phyloP scores from a whole-genome alignment of 2,888 invertebrate species.

The Physocephala rufipes region DNA sequence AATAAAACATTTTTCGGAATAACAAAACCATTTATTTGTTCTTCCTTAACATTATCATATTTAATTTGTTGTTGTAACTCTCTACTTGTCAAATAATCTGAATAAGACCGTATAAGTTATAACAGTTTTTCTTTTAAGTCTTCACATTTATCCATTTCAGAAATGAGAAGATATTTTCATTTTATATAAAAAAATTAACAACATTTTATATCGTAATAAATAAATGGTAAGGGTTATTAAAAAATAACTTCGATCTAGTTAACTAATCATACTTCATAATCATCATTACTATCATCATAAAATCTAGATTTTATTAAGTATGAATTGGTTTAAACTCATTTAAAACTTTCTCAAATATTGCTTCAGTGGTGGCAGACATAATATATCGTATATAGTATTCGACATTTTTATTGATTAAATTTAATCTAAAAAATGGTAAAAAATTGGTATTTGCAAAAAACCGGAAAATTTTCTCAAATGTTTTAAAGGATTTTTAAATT shows the following conservation, averaged over 20 bases:
- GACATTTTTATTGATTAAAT: not conserved
- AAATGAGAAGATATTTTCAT: conserved; percentile 29
- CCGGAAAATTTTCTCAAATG: not conserved
- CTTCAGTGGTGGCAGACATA: conserved; percentile 2
- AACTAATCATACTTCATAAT: conserved; percentile 15
- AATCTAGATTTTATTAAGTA: not conserved
- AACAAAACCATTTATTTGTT: conserved; percentile 19
- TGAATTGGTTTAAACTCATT: not conserved
- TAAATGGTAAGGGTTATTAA: conserved; percentile 24
- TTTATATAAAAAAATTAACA: conserved; percentile 26
- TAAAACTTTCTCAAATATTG: not conserved
- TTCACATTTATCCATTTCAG: conserved; percentile 26
- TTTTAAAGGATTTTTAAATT: conserved; percentile 44
- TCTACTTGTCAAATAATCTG: conserved; percentile 26
- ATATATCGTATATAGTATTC: not conserved
- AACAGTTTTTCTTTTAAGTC: no score
- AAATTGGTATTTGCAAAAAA: conserved; percentile 51
- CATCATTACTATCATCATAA: conserved; percentile 5
- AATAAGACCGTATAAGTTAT: not conserved
- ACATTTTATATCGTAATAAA: conserved; percentile 15
- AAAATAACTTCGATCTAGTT: conserved; percentile 14
- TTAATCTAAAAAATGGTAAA: conserved; percentile 43
- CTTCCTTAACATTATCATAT: conserved; percentile 7
- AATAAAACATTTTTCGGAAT: conserved; percentile 66
- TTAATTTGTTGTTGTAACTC: conserved; percentile 25